Evolutionary conservation across 2,888 invertebrate genomes (phyloP).

Genomic region (Salticus scenicus): DNA sequence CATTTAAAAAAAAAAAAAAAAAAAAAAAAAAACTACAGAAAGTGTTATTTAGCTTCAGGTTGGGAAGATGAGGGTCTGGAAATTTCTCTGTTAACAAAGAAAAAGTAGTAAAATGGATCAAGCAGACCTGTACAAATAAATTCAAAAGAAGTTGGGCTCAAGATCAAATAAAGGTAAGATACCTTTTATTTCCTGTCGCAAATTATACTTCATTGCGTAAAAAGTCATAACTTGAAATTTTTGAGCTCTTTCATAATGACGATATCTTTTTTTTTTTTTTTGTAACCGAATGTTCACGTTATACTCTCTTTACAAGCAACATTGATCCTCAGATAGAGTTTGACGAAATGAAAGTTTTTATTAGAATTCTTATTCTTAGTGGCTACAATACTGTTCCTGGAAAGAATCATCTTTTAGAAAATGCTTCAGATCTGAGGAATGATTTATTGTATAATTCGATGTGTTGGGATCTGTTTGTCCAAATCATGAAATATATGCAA

Average conservation of each 20-base stretch:
- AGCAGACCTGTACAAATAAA: not conserved
- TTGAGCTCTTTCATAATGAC: not conserved
- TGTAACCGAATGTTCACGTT: too few relatives aligned
- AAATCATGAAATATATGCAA: constrained; percentile 12
- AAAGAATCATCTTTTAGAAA: not conserved
- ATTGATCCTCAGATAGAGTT: not conserved
- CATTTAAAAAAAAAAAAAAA: too few relatives aligned
- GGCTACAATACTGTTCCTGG: constrained; percentile 12
- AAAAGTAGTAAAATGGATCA: not conserved
- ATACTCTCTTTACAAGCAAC: not conserved
- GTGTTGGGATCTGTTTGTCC: not conserved
- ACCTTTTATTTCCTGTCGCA: not conserved
- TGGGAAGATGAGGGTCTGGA: not conserved
- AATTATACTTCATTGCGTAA: not conserved
- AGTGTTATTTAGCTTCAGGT: not conserved
- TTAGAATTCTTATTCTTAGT: not conserved
- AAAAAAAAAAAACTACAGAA: not conserved
- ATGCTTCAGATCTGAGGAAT: not conserved
- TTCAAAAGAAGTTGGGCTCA: not conserved
- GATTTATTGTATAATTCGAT: not conserved
- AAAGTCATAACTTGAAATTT: not conserved
- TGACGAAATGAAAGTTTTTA: not conserved
- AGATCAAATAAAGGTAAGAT: not conserved
- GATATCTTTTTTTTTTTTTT: not conserved
- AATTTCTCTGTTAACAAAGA: too few relatives aligned